Evolutionary conservation across 2,113 vertebrate species (phyloP), one percentile per base, ranked within the genome.

Genomic region (Sinosuthora webbiana): DNA sequence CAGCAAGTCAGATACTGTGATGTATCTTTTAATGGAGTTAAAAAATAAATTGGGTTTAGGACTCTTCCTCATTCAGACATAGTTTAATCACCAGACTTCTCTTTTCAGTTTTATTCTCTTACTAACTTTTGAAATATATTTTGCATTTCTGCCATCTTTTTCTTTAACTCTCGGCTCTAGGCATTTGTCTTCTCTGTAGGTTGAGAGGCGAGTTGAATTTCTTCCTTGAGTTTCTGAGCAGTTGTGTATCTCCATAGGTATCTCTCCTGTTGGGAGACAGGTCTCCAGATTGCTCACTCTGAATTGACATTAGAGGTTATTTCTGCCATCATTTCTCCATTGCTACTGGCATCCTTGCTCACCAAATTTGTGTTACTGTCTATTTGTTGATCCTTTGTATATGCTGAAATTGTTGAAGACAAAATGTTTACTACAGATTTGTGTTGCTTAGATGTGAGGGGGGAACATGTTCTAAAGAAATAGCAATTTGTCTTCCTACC

Each of bases 1-100:
- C 28, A 41, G 0, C 60, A 13, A 59, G 47, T 77, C 47, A 50
- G 64, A 37, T 45, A 7, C 9, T 23, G 8, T 1, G 1, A 1
- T 1, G 0, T 42, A n/a, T 27, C 22, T 82, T 70, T 50, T 19
- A 45, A 2, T n/a, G 31, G 42, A 74, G 74, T 65, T 42, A 7
- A 15, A 59, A 33, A n/a, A 25, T 6, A 12, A 47, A 13, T 45
- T 10, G 18, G 7, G 10, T 17, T 76, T 20, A 68, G 41, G 31
- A 37, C 10, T 64, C 6, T 39, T 68, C 16, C 19, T 52, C 2
- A 3, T 79, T 68, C 6, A 25, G 41, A 42, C 16, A 31, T 33
- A 7, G 12, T 45, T 93, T 85, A 63, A 45, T 87, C 23, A 27
- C 21, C 5, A 25, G 47, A 50, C 14, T 28, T 67, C 1, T 63